A percentile compares a stretch with the other conserved stretches of the same genome.
Evolutionary conservation across 2,888 invertebrate genomes (phyloP).

Genomic region (Apeira syringaria): DNA sequence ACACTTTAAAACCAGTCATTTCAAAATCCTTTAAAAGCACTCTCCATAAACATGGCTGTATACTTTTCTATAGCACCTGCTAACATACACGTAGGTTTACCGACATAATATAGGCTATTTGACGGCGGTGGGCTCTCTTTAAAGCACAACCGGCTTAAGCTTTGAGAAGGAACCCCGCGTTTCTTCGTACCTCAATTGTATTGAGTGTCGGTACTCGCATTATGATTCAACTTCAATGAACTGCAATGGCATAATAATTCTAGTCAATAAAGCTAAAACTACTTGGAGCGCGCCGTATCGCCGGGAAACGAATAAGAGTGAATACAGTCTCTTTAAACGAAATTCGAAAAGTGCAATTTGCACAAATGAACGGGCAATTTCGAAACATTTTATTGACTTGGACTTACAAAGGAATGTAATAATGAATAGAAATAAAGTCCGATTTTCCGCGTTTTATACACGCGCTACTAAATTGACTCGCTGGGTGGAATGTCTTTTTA

Average conservation of each 20-base stretch:
- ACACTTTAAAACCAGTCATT: slow-evolving; percentile 26
- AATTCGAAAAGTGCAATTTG: slow-evolving; percentile 10
- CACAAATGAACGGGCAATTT: slow-evolving; percentile 11
- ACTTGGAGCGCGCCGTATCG: slow-evolving; percentile 7
- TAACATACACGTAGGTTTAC: slow-evolving; percentile 40
- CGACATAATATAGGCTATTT: slow-evolving; percentile 47
- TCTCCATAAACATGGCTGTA: slow-evolving; percentile 41
- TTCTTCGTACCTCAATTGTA: slow-evolving; percentile 58
- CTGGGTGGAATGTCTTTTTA: slow-evolving; percentile 37
- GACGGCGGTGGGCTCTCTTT: slow-evolving; percentile 44
- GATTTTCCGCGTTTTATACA: slow-evolving; percentile 27
- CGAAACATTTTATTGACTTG: slow-evolving; percentile 13
- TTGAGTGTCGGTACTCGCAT: slow-evolving; percentile 52
- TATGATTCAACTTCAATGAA: slow-evolving; percentile 52
- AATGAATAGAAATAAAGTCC: slow-evolving; percentile 22
- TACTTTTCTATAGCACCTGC: slow-evolving; percentile 52
- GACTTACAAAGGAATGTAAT: slow-evolving; percentile 18
- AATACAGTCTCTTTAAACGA: neutral
- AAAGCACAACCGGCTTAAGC: slow-evolving; percentile 59
- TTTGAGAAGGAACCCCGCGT: slow-evolving; percentile 55
- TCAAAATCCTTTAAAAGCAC: slow-evolving; percentile 30
- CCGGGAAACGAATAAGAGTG: slow-evolving; percentile 1
- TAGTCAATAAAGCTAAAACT: slow-evolving; percentile 43
- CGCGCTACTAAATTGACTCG: slow-evolving; percentile 32
- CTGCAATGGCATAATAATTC: no score